These are phyloP conservation scores for Trachelus troglodyta DNA, from an alignment of 2,888 invertebrate species.

Conservation along the genomic window DNA sequence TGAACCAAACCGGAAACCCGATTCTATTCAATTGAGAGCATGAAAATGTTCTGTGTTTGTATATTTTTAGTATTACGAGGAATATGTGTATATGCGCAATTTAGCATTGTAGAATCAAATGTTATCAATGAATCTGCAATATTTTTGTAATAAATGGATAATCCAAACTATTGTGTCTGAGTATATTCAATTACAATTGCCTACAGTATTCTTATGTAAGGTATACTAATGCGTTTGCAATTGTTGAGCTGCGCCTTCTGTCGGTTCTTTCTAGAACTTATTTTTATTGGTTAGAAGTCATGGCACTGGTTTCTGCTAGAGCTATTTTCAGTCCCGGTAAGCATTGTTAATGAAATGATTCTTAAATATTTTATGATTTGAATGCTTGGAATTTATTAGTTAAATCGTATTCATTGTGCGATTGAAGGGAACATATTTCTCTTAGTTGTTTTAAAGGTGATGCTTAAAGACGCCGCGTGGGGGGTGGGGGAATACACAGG, in stretches of 20 bases:
- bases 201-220: neutral
- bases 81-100: neutral
- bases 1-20: neutral
- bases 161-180: neutral
- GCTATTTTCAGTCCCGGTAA: slow-evolving; percentile 59
- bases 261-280: slow-evolving; percentile 23
- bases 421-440: neutral
- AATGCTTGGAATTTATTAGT: neutral
- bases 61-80: neutral
- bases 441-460: neutral
- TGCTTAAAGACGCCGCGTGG: slow-evolving; percentile 18
- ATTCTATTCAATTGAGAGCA: neutral
- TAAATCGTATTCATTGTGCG: neutral
- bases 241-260: slow-evolving; percentile 3
- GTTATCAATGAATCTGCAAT: neutral
- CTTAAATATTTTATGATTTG: neutral
- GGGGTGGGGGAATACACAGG: slow-evolving; percentile 10
- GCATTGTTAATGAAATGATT: slow-evolving; percentile 13
- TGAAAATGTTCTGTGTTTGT: neutral
- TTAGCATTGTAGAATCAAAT: neutral
- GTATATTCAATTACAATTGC: neutral
- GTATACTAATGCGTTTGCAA: neutral
- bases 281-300: slow-evolving; percentile 41
- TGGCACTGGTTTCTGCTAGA: slow-evolving; percentile 58
- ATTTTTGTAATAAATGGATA: neutral